phyloP scores from a whole-genome alignment of 2,888 invertebrate species.

The Uloborus plumipes region DNA sequence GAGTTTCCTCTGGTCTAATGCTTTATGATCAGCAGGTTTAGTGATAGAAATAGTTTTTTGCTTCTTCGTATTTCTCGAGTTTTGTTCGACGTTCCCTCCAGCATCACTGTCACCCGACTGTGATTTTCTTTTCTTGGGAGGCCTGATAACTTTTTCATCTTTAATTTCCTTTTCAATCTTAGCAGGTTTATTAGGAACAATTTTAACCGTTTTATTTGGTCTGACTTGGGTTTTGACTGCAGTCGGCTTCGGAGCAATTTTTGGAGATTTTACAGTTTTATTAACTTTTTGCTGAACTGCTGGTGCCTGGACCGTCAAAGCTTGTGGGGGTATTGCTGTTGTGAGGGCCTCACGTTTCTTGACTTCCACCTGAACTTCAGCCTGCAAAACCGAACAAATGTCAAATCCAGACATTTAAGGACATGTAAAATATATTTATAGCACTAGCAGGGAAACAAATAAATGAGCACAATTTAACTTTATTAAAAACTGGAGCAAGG shows the following conservation, averaged over 20 bases:
- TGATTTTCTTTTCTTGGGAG: constrained; percentile 65
- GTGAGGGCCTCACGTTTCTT: constrained; percentile 56
- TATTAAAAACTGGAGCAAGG: no score
- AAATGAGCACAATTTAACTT: no score
- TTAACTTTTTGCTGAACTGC: constrained; percentile 10
- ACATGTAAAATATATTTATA: no score
- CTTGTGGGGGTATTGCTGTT: constrained; percentile 37
- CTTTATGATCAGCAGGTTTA: constrained; percentile 52
- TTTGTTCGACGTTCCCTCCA: constrained; percentile 16
- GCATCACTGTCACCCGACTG: constrained; percentile 63
- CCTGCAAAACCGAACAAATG: constrained; percentile 2
- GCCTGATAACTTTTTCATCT: constrained; percentile 47
- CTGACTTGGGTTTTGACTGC: not conserved
- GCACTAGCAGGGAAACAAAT: no score
- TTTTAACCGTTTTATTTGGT: not conserved
- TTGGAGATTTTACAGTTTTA: not conserved
- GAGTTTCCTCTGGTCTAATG: constrained; percentile 61
- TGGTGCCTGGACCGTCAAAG: constrained; percentile 34
- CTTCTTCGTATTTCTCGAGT: constrained; percentile 58
- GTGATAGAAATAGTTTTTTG: constrained; percentile 58
- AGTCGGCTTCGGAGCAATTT: not conserved
- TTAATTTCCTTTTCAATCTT: constrained; percentile 25
- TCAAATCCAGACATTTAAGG: no score
- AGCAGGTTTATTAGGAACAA: constrained; percentile 10
- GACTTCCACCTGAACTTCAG: constrained; percentile 64